Evolutionary conservation across 2,113 vertebrate species (phyloP), one percentile per base, ranked within the genome.

Genomic region (Noctilio leporinus): DNA sequence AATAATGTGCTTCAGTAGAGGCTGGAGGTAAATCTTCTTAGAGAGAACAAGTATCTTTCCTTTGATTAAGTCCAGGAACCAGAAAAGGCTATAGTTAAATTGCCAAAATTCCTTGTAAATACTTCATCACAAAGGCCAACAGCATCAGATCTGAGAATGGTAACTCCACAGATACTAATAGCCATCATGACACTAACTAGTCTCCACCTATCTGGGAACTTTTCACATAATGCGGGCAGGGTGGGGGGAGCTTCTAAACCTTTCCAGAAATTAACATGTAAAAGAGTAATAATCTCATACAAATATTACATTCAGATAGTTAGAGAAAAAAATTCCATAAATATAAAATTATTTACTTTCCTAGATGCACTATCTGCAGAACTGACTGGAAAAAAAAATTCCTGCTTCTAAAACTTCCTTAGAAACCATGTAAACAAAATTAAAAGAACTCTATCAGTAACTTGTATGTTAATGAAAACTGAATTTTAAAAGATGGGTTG

Each of bases 391-490:
- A 26, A 89, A 82, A 91, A 35, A 86, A 92, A 87, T 84, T 83
- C 62, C 22, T 53, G 30, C 77, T 92, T 89, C 65, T 51, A 91
- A 92, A 73, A 75, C 38, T 70, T 80, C 83, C 47, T 94, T 51
- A 80, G 57, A 91, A 91, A 91, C 53, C 28, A 78, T 7, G 24
- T 91, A 83, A 53, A 43, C 57, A 84, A 92, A 95, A 80, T 75
- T 47, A 47, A 86, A 94, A 76, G 28, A 92, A 92, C 3, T 45
- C 16, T 77, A 89, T n/a, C 49, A 95, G 55, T 38, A 78, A 57
- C 40, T 43, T 96, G 95, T 59, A 95, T 53, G 78, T 95, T 83
- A 86, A 88, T 43, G 28, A 95, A 95, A 91, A 93, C 26, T 49
- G n/a, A 81, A 73, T 86, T 53, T 49, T 33, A 19, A 77, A 20